phyloP scores from a whole-genome alignment of 2,113 vertebrate species.

The Chitala chitala region DNA sequence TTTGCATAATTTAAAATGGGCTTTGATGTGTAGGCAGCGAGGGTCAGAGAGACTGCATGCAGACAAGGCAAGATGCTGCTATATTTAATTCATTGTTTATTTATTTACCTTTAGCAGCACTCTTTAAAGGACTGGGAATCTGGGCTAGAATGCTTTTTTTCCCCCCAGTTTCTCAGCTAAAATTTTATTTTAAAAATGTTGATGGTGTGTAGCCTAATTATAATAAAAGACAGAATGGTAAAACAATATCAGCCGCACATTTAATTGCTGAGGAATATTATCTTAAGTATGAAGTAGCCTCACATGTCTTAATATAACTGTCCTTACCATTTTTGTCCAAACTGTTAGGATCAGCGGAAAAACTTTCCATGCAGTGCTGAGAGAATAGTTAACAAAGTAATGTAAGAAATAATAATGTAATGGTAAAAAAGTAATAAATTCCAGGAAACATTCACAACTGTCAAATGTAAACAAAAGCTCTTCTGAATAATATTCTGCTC shows the following conservation, averaged over 20 bases:
- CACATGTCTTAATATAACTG: too few relatives aligned
- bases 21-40: conserved; percentile 31
- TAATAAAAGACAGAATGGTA: not conserved
- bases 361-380: too few relatives aligned
- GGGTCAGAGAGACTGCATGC: conserved; percentile 7
- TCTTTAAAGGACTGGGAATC: not conserved
- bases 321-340: too few relatives aligned
- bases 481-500: too few relatives aligned
- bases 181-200: conserved; percentile 1
- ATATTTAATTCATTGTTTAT: not conserved
- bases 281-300: too few relatives aligned
- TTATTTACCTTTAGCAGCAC: not conserved
- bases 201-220: not conserved
- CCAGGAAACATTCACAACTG: too few relatives aligned
- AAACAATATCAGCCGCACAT: not conserved
- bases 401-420: too few relatives aligned
- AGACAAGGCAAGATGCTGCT: not conserved
- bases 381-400: too few relatives aligned
- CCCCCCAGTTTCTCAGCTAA: not conserved
- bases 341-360: too few relatives aligned
- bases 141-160: not conserved
- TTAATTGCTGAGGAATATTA: not conserved
- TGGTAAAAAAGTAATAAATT: too few relatives aligned
- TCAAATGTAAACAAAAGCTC: too few relatives aligned
- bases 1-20: conserved; percentile 37